phyloP scores from a whole-genome alignment of 1,140 invertebrate species.

The Diplogasteroides magnus region DNA sequence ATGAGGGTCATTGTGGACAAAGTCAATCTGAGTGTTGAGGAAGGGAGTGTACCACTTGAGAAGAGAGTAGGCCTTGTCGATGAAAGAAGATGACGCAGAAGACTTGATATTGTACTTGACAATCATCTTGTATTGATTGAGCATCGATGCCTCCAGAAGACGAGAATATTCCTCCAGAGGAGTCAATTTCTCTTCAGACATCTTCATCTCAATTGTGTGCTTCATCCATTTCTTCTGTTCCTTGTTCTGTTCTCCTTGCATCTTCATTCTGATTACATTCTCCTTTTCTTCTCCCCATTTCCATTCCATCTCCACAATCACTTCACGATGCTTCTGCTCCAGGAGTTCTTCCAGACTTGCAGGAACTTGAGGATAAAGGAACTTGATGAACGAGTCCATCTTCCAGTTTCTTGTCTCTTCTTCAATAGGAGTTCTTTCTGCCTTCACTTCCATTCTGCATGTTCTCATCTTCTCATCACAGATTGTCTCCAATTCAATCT shows the following conservation, averaged over 20 bases:
- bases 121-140: conserved; percentile 27
- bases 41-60: conserved; percentile 16
- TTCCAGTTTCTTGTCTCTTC: background rate
- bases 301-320: conserved; percentile 1
- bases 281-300: conserved; percentile 17
- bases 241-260: conserved; percentile 27
- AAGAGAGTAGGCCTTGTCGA: conserved; percentile 30
- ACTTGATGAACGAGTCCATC: conserved; percentile 1
- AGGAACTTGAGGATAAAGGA: conserved; percentile 18
- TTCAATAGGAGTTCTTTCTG: background rate
- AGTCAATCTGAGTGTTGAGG: conserved; percentile 6
- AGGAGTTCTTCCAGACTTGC: conserved; percentile 6
- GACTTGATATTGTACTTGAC: conserved; percentile 23
- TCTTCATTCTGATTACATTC: conserved; percentile 10
- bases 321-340: conserved; percentile 16
- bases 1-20: background rate
- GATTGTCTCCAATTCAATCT: conserved; percentile 5
- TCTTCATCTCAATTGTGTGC: background rate
- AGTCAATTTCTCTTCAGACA: background rate
- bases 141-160: conserved; percentile 14
- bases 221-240: conserved; percentile 25
- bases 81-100: background rate
- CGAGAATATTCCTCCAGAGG: conserved; percentile 4
- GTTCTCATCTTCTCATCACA: conserved; percentile 14
- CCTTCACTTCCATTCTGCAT: conserved; percentile 13